phyloP scores from a whole-genome alignment of 2,797 vertebrate genomes.

The Tragopan temminckii region DNA sequence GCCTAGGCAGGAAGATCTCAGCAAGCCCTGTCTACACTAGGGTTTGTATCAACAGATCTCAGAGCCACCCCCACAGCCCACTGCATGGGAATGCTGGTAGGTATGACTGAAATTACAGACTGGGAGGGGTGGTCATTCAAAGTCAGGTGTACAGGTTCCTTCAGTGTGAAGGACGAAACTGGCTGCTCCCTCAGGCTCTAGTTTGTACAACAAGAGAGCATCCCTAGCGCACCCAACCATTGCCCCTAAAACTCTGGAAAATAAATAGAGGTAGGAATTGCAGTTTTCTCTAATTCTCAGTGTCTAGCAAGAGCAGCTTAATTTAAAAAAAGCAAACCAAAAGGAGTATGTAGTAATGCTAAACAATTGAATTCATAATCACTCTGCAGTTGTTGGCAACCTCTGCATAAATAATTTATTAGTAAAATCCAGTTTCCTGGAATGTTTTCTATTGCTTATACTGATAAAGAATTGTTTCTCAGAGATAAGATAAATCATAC shows the following conservation, averaged over 20 bases:
- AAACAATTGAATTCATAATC: neutral
- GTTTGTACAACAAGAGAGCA: neutral
- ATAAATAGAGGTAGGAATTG: neutral
- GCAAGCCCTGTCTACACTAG: neutral
- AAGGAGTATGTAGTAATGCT: neutral
- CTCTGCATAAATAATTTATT: neutral
- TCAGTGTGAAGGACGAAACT: neutral
- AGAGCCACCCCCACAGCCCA: neutral
- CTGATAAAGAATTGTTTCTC: neutral
- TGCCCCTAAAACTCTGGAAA: neutral
- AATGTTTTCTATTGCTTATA: neutral
- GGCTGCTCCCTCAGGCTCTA: neutral
- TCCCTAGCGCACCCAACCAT: rapidly evolving
- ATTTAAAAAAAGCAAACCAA: neutral
- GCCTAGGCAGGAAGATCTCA: neutral
- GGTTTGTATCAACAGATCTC: neutral
- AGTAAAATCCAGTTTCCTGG: neutral
- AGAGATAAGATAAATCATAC: neutral
- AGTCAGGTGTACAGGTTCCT: neutral
- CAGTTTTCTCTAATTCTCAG: neutral
- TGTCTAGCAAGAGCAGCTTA: neutral
- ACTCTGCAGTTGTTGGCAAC: neutral
- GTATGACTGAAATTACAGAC: neutral
- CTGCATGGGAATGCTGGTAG: rapidly evolving
- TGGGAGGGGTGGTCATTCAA: neutral